Conservation (phyloP, 2,797 vertebrate genomes). For the Platalea minor region DNA sequence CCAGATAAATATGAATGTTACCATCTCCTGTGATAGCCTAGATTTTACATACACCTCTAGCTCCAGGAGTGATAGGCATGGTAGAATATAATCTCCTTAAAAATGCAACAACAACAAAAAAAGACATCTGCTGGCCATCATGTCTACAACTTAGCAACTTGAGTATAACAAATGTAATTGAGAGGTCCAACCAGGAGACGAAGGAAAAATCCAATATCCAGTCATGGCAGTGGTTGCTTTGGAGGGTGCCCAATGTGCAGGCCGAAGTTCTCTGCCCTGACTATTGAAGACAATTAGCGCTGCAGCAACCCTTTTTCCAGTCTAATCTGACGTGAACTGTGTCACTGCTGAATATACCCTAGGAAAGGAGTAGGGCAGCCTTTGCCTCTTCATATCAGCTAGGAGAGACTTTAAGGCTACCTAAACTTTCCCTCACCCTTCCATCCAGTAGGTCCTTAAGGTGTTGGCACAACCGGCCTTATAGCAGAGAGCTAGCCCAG, state of each 20-base stretch:
- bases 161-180: neutral
- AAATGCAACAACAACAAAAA: neutral
- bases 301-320: neutral
- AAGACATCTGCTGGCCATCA: neutral
- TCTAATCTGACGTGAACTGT: neutral
- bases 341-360: neutral
- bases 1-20: neutral
- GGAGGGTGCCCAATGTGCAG: neutral
- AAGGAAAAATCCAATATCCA: neutral
- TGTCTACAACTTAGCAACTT: neutral
- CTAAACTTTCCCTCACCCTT: neutral
- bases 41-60: neutral
- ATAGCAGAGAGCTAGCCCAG: neutral
- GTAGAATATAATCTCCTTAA: neutral
- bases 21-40: neutral
- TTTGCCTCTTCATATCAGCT: neutral
- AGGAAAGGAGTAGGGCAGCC: neutral
- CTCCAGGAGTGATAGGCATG: neutral
- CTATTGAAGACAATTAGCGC: neutral
- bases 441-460: neutral
- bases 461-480: neutral
- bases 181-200: neutral
- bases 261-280: neutral
- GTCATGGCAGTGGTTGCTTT: neutral
- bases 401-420: neutral